Base-by-base conservation (phyloP, 2,797 vertebrate species). In the Eurystomus glaucurus region DNA sequence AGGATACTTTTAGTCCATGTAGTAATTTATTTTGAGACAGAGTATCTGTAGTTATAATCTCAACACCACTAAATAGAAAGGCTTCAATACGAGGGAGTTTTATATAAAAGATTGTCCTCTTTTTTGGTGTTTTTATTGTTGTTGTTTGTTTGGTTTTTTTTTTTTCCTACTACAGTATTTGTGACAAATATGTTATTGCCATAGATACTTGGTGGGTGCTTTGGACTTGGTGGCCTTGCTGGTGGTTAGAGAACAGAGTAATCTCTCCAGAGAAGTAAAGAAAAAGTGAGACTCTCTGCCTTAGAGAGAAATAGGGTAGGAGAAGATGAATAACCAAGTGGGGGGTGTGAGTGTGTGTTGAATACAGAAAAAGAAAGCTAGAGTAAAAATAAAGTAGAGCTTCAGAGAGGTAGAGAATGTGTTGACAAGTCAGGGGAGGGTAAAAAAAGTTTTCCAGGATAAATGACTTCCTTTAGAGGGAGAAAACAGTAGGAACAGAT, bases 271-370 rank as follows among this genome's bases (percentile, higher is more conserved):
- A 41, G 58, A 64, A 43, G 20, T 17, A 31, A 80, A 80, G 13
- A 22, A 28, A 71, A 68, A 0, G 1, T 68, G 39, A 33, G 37
- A 37, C 37, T 10, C 1, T 4, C 5, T 46, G 18, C 51, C 6
- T 52, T 8, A 13, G 46, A 66, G 43, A 81, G 57, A 90, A 85
- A 57, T 15, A 50, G 28, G 31, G 37, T 22, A 62, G 33, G 4
- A 79, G 43, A 51, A 31, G n/a, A 23, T 33, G 25, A 82, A 75
- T 60, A 88, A 64, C 26, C 3, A 26, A 46, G 43, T 55, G 39
- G 16, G 23, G n/a, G 82, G 6, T 0, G 1, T 10, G 23, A 51
- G 15, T 9, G 6, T 19, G 21, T 66, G n/a, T 29, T 41, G 54
- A 76, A 76, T 25, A 46, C 5, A 13, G 22, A 81, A 74, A 1